Evolutionary conservation across 2,113 vertebrate species (phyloP), one percentile per base, ranked within the genome.

Genomic region (Ranitomeya imitator): DNA sequence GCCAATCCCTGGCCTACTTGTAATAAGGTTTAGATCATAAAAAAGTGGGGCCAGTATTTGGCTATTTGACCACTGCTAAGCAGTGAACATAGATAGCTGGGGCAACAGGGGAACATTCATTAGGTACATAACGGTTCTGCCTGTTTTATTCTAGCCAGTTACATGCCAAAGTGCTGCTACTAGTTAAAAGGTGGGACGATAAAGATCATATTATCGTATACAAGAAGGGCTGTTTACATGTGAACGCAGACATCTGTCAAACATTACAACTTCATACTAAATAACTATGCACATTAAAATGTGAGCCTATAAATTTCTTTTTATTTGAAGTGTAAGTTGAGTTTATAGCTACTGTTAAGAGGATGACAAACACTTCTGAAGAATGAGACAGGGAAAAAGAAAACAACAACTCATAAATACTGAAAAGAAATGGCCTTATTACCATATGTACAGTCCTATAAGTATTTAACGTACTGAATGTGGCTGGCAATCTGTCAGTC

Each of bases 401-500:
- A 45, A 45, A 45, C 5, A 45, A 45, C 92, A 94, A 93, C 93
- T 97, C 97, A 97, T 96, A 97, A 98, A 98, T 96, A 96, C 94
- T 97, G 96, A 93, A 96, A 96, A 96, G 95, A 94, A 95, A 95
- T 95, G 94, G 94, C 94, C 93, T 95, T 93, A 94, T 96, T 94
- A 95, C 95, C 94, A 91, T 98, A 98, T 99, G 95, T 98, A 99
- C 97, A 99, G 90, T 92, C 92, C 96, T 90, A 90, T 92, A 96
- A 95, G 26, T 94, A 6, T 94, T 97, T 93, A 92, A 94, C 96
- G 97, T 93, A 94, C 90, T 93, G 90, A 18, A 57, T 51, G 93
- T 93, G 90, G 91, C 91, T 91, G 94, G 94, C 93, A 96, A 93
- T 93, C 89, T 93, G 92, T 94, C 91, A 89, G 88, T 91, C 93